Evolutionary conservation across 1,140 invertebrate genomes (phyloP).

Genomic region (Drosophila rhopaloa): DNA sequence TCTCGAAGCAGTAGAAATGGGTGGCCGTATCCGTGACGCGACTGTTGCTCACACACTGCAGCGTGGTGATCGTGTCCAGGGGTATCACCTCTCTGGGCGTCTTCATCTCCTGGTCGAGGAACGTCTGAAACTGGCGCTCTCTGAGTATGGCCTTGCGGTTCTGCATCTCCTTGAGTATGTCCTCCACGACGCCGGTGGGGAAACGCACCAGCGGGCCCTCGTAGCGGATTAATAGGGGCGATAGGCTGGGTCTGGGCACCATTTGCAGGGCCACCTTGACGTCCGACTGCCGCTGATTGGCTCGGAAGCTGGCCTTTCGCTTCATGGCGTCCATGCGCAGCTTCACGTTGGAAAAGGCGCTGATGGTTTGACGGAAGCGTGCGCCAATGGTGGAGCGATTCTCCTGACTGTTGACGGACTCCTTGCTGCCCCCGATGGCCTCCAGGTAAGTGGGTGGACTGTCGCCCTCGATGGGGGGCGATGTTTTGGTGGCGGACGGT

Average conservation of each 20-base stretch:
- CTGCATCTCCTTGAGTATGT: slow-evolving; percentile 86
- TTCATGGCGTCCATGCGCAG: slow-evolving; percentile 76
- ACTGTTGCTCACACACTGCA: slow-evolving; percentile 87
- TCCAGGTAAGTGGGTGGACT: slow-evolving; percentile 79
- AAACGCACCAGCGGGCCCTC: slow-evolving; percentile 80
- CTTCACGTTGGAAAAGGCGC: slow-evolving; percentile 68
- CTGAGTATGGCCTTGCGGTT: slow-evolving; percentile 85
- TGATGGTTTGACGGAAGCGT: slow-evolving; percentile 66
- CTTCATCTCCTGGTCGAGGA: slow-evolving; percentile 86
- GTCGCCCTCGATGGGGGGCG: slow-evolving; percentile 63
- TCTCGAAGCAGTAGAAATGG: slow-evolving; percentile 81
- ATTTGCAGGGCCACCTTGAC: slow-evolving; percentile 76
- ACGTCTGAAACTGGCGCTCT: slow-evolving; percentile 86
- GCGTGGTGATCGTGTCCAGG: slow-evolving; percentile 86
- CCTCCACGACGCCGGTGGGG: slow-evolving; percentile 85
- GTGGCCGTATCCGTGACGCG: slow-evolving; percentile 86
- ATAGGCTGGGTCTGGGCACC: slow-evolving; percentile 76
- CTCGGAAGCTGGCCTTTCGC: slow-evolving; percentile 69
- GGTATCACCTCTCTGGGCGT: slow-evolving; percentile 86
- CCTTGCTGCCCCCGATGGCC: slow-evolving; percentile 55
- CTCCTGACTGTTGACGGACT: slow-evolving; percentile 24
- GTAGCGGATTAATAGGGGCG: slow-evolving; percentile 70
- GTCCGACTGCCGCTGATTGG: slow-evolving; percentile 50
- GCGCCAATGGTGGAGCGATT: slow-evolving; percentile 46
- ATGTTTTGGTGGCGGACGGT: slow-evolving; percentile 21